Conservation (phyloP, 2,888 invertebrate species). For the Hecatera dysodea region DNA sequence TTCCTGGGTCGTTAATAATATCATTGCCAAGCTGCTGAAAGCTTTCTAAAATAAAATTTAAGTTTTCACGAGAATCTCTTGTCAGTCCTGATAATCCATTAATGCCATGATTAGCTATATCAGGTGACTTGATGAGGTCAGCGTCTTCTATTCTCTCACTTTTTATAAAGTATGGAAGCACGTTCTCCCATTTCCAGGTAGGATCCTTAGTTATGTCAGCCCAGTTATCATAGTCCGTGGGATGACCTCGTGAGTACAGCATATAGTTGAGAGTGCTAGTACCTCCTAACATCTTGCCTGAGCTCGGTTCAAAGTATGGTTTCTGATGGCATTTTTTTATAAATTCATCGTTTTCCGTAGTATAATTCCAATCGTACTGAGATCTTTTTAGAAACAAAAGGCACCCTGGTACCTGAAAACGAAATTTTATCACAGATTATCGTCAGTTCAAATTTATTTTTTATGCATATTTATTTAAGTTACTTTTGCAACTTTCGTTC, state of each 20-base stretch:
- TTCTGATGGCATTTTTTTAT: conserved; percentile 45
- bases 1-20: conserved; percentile 40
- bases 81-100: conserved; percentile 42
- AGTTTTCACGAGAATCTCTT: conserved; percentile 8
- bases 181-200: conserved; percentile 60
- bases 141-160: conserved; percentile 41
- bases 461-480: background rate
- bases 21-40: conserved; percentile 43
- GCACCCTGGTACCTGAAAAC: conserved; percentile 47
- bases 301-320: conserved; percentile 22
- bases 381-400: conserved; percentile 45
- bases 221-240: conserved; percentile 92
- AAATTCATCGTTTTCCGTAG: conserved; percentile 32
- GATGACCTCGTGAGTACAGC: conserved; percentile 91
- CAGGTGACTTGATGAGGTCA: conserved; percentile 7
- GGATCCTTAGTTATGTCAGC: conserved; percentile 90
- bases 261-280: conserved; percentile 91
- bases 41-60: conserved; percentile 32
- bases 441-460: background rate
- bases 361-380: conserved; percentile 54
- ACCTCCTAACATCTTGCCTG: conserved; percentile 89
- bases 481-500: too few relatives aligned
- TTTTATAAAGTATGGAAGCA: conserved; percentile 58
- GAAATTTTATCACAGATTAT: background rate
- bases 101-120: conserved; percentile 34